Base-by-base conservation (phyloP, 2,888 invertebrate genomes). In the Drosophila mettleri region DNA sequence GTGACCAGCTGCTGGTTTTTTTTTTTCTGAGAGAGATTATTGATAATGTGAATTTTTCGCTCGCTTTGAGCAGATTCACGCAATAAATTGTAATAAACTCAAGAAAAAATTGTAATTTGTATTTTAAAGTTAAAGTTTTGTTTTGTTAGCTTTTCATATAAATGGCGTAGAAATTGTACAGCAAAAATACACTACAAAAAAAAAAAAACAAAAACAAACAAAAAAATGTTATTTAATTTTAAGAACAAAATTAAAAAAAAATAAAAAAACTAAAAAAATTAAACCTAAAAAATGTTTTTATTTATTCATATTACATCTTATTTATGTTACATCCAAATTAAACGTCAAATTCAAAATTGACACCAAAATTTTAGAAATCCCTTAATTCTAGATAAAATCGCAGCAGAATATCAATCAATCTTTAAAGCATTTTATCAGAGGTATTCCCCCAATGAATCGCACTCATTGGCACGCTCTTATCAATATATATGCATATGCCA, bases 121-220 rank as follows among this genome's bases (percentile, higher is more conserved):
- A 72, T 66, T 39, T 62, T 69, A 58, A 78, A 75, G 54, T 85
- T 88, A 85, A 85, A 85, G 87, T 85, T 77, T 86, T 86, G 87
- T 86, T 86, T 86, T 84, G 85, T 69, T 86, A 86, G 89, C 85
- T 86, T 87, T 86, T 86, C 74, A 54, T 55, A 55, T 41, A 61
- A 59, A 41, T 31, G 52, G 70, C 57, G 49, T 49, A 58, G 63
- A 38, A 64, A 61, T 61, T 22, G 24, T 45, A 45, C 5, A 22
- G 8, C n/a, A n/a, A n/a, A n/a, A n/a, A n/a, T n/a, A n/a, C n/a
- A n/a, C n/a, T n/a, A n/a, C n/a, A 24, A 43, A 6, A 41, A 38
- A 34, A 48, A 7, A 66, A 29, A 20, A 38, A 43, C 55, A 38
- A 59, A 58, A 48, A 38, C 8, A 24, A 24, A 53, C 20, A 69